Evolutionary conservation across 2,888 invertebrate genomes (phyloP).

Genomic region (Entomobrya multifasciata): DNA sequence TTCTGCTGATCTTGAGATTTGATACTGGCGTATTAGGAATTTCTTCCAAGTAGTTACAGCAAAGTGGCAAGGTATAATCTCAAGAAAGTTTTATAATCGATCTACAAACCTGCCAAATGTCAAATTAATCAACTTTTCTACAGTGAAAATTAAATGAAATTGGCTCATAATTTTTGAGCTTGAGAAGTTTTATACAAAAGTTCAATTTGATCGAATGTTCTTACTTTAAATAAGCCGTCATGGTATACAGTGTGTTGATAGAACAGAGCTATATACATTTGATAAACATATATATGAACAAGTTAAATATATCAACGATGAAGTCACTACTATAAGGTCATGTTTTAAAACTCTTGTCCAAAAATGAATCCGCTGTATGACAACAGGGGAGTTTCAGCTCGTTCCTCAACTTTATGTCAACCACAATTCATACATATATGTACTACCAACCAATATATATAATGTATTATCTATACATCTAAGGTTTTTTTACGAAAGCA

Average conservation of each 20-base stretch:
- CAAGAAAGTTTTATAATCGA: no score
- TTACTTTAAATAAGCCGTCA: no score
- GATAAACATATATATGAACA: no score
- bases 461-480: no score
- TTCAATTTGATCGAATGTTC: no score
- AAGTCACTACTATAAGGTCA: no score
- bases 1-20: neutral
- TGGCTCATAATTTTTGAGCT: conserved; percentile 13
- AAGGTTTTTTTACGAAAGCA: conserved; percentile 31
- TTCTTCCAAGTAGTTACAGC: neutral
- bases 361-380: conserved; percentile 42
- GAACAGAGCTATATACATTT: no score
- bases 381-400: conserved; percentile 57
- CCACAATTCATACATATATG: no score
- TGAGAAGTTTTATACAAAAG: no score
- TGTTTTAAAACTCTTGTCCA: neutral
- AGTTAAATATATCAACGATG: no score
- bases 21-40: conserved; percentile 5
- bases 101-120: conserved; percentile 51
- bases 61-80: neutral
- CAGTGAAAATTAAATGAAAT: conserved; percentile 22
- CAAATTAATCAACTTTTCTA: conserved; percentile 39
- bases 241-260: no score
- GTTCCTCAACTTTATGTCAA: conserved; percentile 29
- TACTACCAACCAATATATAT: no score